Evolutionary conservation across 23 tunicate species (phyloP).

Genomic region (Corella eumyota): DNA sequence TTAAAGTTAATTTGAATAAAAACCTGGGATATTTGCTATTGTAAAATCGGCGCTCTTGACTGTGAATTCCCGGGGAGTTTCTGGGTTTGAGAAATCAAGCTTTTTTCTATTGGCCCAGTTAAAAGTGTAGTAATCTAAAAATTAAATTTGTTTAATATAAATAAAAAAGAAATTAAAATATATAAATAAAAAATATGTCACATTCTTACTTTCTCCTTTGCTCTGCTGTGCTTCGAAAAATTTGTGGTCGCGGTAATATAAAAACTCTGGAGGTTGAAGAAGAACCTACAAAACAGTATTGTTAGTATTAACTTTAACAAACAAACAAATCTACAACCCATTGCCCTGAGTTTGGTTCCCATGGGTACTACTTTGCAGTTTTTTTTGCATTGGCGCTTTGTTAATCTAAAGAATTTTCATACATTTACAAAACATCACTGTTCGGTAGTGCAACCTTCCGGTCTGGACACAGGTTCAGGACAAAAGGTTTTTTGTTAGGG

Average conservation of each 20-base stretch:
- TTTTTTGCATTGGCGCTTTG: too few species aligned
- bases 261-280: slow-evolving; percentile 27
- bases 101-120: slow-evolving; percentile 26
- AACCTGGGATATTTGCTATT: slow-evolving; percentile 61
- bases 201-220: slow-evolving; percentile 45
- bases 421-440: too few species aligned
- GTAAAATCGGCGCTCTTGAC: slow-evolving; percentile 42
- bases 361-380: too few species aligned
- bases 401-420: too few species aligned
- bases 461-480: too few species aligned
- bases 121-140: slow-evolving; percentile 54
- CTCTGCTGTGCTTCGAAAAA: slow-evolving; percentile 37
- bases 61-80: slow-evolving; percentile 23
- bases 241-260: slow-evolving; percentile 46
- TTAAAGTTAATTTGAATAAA: neutral
- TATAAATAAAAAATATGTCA: neutral
- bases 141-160: neutral
- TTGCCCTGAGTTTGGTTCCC: too few species aligned
- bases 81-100: slow-evolving; percentile 23
- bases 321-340: too few species aligned
- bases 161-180: neutral
- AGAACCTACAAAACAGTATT: slow-evolving; percentile 24
- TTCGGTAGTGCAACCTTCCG: too few species aligned
- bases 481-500: too few species aligned
- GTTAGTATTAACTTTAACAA: too few species aligned